Evolutionary conservation across 2,113 vertebrate genomes (phyloP).

Genomic region (Pelvicachromis taeniatus): DNA sequence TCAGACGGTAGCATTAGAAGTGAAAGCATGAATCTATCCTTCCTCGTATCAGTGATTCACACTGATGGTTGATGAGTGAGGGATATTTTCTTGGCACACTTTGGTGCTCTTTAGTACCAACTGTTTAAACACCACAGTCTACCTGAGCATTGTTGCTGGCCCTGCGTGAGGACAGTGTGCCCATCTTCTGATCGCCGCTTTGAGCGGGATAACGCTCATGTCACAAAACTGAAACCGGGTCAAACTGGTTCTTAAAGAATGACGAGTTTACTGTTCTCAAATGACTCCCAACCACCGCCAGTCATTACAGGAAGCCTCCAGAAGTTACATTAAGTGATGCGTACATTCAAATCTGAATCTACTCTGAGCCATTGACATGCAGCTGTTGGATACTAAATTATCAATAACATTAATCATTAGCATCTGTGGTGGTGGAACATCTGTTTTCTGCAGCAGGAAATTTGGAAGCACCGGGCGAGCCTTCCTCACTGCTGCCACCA

Average conservation of each 20-base stretch:
- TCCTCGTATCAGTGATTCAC: not conserved
- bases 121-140: not conserved
- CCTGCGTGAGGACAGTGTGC: not conserved
- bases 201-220: not conserved
- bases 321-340: not conserved
- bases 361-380: not conserved
- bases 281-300: accelerated
- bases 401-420: not conserved
- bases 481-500: not conserved
- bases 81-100: not conserved
- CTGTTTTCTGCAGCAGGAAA: not conserved
- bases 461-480: not conserved
- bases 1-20: not conserved
- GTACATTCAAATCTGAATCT: not conserved
- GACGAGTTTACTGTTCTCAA: accelerated
- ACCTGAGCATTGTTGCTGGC: not conserved
- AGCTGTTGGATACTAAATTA: not conserved
- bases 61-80: not conserved
- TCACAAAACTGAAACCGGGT: not conserved
- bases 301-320: not conserved
- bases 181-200: not conserved
- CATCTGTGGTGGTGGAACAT: not conserved
- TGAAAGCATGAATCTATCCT: not conserved
- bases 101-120: not conserved
- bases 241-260: not conserved